Evolutionary conservation across 2,888 invertebrate genomes (phyloP).

Genomic region (Drosophila setosimentum): DNA sequence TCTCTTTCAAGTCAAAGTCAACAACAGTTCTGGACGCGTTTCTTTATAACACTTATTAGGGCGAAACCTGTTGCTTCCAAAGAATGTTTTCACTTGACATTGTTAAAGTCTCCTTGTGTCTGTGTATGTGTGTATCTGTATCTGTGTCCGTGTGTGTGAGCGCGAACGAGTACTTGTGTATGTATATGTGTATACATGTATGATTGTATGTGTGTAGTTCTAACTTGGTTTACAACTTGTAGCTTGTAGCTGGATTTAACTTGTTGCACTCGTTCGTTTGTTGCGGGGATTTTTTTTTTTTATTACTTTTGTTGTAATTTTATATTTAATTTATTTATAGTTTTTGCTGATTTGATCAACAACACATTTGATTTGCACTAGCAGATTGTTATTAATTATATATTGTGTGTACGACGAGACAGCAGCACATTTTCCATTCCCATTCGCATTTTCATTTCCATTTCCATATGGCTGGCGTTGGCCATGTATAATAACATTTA

Average conservation of each 20-base stretch:
- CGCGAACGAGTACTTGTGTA: constrained; percentile 33
- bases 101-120: constrained; percentile 60
- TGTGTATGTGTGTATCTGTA: constrained; percentile 35
- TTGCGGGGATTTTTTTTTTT: constrained; percentile 11
- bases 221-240: constrained; percentile 75
- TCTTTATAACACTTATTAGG: constrained; percentile 69
- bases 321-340: constrained; percentile 7
- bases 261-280: constrained; percentile 70
- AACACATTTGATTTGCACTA: constrained; percentile 50
- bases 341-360: constrained; percentile 36
- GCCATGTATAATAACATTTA: constrained; percentile 71
- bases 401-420: constrained; percentile 44
- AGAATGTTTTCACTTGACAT: constrained; percentile 81
- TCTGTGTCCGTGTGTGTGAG: constrained; percentile 39
- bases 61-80: constrained; percentile 81
- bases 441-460: constrained; percentile 35
- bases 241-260: constrained; percentile 69
- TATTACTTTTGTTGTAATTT: constrained; percentile 17
- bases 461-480: constrained; percentile 67
- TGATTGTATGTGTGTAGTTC: constrained; percentile 38
- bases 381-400: constrained; percentile 42
- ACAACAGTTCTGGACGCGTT: constrained; percentile 65
- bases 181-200: constrained; percentile 32
- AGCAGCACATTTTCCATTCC: constrained; percentile 37
- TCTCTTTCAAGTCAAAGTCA: constrained; percentile 29